A percentile compares a stretch with the other conserved stretches of the same genome.
phyloP scores from a whole-genome alignment of 35 echinoderm and acorn worm genomes.

The Anneissia japonica region DNA sequence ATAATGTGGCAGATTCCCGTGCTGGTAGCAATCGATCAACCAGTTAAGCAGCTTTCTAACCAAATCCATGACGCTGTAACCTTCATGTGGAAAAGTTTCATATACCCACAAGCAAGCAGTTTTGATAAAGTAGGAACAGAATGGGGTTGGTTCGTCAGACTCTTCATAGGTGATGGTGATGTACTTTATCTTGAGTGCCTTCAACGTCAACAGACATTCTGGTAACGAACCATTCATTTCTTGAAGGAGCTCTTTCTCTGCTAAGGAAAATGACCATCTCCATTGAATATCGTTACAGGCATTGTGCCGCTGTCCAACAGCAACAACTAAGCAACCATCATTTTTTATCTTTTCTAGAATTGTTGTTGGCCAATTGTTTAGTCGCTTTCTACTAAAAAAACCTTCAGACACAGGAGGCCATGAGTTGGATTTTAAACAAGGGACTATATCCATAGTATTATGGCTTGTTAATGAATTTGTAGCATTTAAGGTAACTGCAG shows the following conservation, averaged over 20 bases:
- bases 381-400: too few species aligned
- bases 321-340: too few species aligned
- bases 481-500: background rate
- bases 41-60: background rate
- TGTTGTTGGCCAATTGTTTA: too few species aligned
- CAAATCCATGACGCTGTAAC: background rate
- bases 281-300: too few species aligned
- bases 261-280: too few species aligned
- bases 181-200: background rate
- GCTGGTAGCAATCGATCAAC: background rate
- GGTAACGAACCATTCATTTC: background rate
- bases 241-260: background rate
- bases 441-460: too few species aligned
- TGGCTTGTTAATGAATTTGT: background rate
- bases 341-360: too few species aligned
- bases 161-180: background rate
- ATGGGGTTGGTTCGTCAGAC: background rate
- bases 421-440: too few species aligned
- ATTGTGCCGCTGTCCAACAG: too few species aligned
- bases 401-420: too few species aligned
- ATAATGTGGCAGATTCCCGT: background rate
- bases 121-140: background rate
- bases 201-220: background rate
- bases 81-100: background rate
- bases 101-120: background rate